Conservation (phyloP, 2,797 vertebrate genomes). For the Pseudocheirus occidentalis region DNA sequence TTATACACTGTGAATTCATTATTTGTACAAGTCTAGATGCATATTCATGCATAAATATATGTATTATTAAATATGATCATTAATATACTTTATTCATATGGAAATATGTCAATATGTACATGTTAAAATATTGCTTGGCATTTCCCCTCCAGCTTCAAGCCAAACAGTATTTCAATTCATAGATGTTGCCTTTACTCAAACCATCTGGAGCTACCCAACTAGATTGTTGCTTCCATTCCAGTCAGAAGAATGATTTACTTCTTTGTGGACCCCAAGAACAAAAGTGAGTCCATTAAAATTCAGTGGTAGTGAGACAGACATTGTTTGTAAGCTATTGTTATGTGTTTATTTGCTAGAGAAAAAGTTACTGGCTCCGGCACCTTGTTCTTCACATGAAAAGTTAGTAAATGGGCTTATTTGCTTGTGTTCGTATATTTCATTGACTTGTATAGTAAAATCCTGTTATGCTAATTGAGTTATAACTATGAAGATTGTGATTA, state of each 20-base stretch:
- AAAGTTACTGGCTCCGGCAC: background rate
- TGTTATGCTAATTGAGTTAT: background rate
- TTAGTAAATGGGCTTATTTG: background rate
- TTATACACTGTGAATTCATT: constrained; percentile 16
- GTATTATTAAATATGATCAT: constrained; percentile 34
- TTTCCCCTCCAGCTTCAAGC: constrained; percentile 37
- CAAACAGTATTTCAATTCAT: background rate
- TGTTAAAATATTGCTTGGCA: background rate
- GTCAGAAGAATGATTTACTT: background rate
- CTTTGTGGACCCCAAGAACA: background rate
- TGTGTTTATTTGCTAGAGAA: background rate
- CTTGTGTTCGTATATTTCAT: constrained; percentile 16
- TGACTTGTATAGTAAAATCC: background rate
- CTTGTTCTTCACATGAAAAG: background rate
- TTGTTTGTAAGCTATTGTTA: background rate
- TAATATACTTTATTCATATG: constrained; percentile 14
- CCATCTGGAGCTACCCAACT: background rate
- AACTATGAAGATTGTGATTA: background rate
- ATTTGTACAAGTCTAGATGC: constrained; percentile 17
- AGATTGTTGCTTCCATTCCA: background rate
- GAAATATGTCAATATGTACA: constrained; percentile 16
- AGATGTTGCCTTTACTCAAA: background rate
- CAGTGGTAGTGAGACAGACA: background rate
- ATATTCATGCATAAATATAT: constrained; percentile 8
- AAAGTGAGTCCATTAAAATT: background rate